Conservation (phyloP, 2,888 invertebrate genomes). For the Campopleginae sp. region DNA sequence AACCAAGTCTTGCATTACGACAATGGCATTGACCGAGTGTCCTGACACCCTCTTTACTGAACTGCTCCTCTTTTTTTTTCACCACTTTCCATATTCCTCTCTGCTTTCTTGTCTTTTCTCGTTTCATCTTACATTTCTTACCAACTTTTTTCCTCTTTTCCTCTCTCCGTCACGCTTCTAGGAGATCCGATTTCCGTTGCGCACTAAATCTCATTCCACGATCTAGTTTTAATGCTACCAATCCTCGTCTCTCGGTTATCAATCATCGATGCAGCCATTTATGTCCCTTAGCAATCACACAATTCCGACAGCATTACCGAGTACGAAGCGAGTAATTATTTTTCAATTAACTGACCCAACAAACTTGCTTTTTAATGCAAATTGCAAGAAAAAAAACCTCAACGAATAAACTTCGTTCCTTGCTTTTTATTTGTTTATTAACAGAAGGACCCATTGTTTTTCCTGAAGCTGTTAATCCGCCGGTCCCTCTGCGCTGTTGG, state of each 20-base stretch:
- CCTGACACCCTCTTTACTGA: constrained; percentile 60
- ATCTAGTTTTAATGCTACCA: not conserved
- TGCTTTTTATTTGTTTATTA: too few species aligned
- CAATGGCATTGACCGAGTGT: constrained; percentile 68
- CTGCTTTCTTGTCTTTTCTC: constrained; percentile 36
- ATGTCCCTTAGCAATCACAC: not conserved
- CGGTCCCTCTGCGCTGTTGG: not conserved
- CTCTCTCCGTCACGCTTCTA: not conserved
- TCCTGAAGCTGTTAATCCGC: not conserved
- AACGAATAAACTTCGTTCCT: too few species aligned
- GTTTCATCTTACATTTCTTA: not conserved
- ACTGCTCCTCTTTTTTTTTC: constrained; percentile 48
- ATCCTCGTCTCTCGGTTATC: not conserved
- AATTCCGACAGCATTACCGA: not conserved
- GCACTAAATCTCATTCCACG: constrained; percentile 1
- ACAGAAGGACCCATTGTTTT: not conserved
- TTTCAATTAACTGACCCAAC: not conserved
- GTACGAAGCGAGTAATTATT: not conserved
- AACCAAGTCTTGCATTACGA: constrained; percentile 63
- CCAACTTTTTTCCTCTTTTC: constrained; percentile 23
- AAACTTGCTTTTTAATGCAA: not conserved
- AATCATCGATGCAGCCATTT: not conserved
- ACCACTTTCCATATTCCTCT: constrained; percentile 56
- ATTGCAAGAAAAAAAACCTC: too few species aligned
- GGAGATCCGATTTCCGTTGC: constrained; percentile 5